phyloP scores from a whole-genome alignment of 2,888 invertebrate genomes.

The Cosmia pyralina region DNA sequence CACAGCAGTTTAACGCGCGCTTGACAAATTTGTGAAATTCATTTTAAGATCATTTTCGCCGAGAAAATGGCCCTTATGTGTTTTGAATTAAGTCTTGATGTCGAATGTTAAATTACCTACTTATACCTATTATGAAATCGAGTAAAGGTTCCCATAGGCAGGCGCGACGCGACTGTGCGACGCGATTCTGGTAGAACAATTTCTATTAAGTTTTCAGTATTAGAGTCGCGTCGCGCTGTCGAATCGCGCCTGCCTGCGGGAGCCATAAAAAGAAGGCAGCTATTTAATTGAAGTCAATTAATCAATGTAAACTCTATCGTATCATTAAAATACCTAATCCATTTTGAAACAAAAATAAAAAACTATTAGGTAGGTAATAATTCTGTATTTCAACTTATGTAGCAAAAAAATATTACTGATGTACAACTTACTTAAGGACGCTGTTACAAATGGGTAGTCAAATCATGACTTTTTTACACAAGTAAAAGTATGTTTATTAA shows the following conservation, averaged over 20 bases:
- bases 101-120: neutral
- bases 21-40: neutral
- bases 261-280: constrained; percentile 24
- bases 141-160: too few species aligned
- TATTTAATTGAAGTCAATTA: constrained; percentile 62
- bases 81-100: neutral
- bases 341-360: constrained; percentile 1
- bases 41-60: neutral
- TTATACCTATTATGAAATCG: neutral
- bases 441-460: too few species aligned
- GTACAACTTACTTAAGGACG: too few species aligned
- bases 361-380: neutral
- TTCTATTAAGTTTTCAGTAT: too few species aligned
- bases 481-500: too few species aligned
- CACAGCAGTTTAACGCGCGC: neutral
- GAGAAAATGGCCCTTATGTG: too few species aligned
- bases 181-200: too few species aligned
- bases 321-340: neutral
- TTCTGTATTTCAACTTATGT: neutral
- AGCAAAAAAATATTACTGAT: too few species aligned
- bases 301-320: constrained; percentile 29
- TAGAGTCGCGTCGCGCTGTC: too few species aligned
- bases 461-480: too few species aligned
- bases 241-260: too few species aligned
- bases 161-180: too few species aligned